These are phyloP conservation scores for Babyrousa celebensis DNA, from an alignment of 2,797 vertebrate species.

Conservation along the genomic window DNA sequence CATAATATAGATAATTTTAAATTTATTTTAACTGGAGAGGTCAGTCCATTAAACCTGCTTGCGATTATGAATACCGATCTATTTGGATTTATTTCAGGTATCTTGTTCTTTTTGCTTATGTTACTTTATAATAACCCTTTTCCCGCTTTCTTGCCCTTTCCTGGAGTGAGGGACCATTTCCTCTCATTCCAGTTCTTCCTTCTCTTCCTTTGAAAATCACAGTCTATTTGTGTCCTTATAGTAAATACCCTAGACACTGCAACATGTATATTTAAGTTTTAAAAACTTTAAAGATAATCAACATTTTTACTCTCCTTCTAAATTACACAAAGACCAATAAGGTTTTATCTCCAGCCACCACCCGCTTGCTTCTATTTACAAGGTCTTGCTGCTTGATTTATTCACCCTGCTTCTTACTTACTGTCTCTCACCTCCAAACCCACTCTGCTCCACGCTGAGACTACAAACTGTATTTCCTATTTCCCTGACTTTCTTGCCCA, in stretches of 20 bases:
- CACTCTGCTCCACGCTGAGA: neutral
- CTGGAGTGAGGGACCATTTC: neutral
- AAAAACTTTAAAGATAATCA: slow-evolving; percentile 5
- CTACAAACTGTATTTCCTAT: neutral
- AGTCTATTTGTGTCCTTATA: neutral
- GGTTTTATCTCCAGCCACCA: neutral
- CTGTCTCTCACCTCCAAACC: neutral
- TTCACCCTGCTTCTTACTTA: neutral
- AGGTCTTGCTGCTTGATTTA: neutral
- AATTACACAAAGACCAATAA: neutral
- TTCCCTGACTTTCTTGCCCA: neutral
- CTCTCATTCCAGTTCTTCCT: neutral
- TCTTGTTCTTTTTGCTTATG: neutral
- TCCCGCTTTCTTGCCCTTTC: neutral
- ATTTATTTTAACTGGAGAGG: neutral
- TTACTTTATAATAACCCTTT: neutral
- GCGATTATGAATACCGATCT: neutral
- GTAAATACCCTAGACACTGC: neutral
- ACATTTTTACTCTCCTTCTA: neutral
- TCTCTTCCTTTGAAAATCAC: slow-evolving; percentile 26
- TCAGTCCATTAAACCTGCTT: slow-evolving; percentile 17
- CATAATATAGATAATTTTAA: neutral
- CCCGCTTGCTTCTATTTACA: neutral
- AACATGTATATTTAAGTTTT: neutral
- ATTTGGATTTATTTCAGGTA: slow-evolving; percentile 12